These are phyloP conservation scores for Corythaeola cristata DNA, from an alignment of 2,113 vertebrate genomes.

Conservation along the genomic window DNA sequence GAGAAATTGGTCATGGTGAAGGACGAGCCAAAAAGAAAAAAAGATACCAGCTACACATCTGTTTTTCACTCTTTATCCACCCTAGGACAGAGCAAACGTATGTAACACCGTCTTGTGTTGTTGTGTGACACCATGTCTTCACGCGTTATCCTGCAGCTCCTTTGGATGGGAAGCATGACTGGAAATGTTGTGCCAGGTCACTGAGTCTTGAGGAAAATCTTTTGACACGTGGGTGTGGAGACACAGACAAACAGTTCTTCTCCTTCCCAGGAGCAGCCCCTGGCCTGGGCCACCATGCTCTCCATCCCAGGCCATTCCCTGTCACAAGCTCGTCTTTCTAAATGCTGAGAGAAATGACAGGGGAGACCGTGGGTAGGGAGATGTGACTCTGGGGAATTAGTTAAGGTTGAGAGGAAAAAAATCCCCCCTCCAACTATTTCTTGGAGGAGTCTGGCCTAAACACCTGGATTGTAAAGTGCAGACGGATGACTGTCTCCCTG, in stretches of 20 bases:
- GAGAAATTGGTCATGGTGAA: background rate
- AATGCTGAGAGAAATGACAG: background rate
- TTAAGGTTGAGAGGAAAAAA: background rate
- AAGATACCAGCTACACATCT: background rate
- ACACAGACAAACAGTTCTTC: background rate
- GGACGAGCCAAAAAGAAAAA: background rate
- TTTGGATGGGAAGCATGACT: background rate
- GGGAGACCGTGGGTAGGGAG: background rate
- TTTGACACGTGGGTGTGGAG: accelerated
- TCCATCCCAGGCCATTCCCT: background rate
- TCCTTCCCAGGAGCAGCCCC: background rate
- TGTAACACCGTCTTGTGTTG: background rate
- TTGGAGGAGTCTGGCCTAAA: background rate
- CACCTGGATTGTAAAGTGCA: background rate
- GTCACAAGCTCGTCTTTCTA: background rate
- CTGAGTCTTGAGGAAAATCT: background rate
- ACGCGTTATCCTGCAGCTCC: background rate
- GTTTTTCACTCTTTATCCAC: background rate
- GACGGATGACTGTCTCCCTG: background rate
- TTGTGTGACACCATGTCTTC: background rate
- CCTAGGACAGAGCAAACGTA: background rate
- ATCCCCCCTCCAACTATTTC: background rate
- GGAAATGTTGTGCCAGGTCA: background rate
- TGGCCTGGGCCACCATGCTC: accelerated
- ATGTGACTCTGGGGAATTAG: background rate